These are phyloP conservation scores for Azemiops feae DNA, from an alignment of 2,113 vertebrate species.

Conservation along the genomic window DNA sequence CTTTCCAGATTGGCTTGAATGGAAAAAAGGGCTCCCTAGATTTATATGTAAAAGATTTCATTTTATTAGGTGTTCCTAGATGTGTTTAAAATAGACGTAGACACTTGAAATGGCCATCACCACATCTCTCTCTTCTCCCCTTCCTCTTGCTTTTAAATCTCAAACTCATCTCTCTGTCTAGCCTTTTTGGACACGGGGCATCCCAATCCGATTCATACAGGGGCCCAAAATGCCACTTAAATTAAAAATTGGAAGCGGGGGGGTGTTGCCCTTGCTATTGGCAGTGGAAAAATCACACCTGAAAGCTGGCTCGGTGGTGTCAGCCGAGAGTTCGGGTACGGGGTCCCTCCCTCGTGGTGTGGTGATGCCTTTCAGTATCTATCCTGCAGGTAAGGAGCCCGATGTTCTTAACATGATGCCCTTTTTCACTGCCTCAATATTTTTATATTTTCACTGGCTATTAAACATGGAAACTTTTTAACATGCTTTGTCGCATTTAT, in stretches of 20 bases:
- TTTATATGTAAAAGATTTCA: constrained; percentile 75
- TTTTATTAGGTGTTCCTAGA: constrained; percentile 53
- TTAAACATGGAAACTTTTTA: constrained; percentile 95
- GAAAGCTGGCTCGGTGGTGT: not conserved
- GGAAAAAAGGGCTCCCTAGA: constrained; percentile 47
- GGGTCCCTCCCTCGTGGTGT: constrained; percentile 61
- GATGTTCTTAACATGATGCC: constrained; percentile 75
- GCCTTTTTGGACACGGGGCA: constrained; percentile 53
- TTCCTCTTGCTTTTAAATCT: not conserved
- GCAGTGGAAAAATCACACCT: not conserved
- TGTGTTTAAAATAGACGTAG: constrained; percentile 69
- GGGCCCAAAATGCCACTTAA: constrained; percentile 46
- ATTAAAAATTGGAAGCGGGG: constrained; percentile 9
- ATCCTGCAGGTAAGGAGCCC: constrained; percentile 77
- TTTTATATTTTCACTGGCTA: constrained; percentile 80
- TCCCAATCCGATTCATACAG: constrained; percentile 38
- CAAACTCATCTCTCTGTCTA: constrained; percentile 40
- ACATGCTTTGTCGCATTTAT: constrained; percentile 99
- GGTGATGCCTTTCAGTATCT: constrained; percentile 80
- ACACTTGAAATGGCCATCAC: constrained; percentile 77
- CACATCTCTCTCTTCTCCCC: constrained; percentile 56
- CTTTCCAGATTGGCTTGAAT: constrained; percentile 49
- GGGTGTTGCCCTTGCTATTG: not conserved
- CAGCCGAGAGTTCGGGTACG: not conserved
- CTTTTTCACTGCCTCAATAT: constrained; percentile 78